Conservation (phyloP, 2,888 invertebrate genomes). For the Aricia artaxerxes region DNA sequence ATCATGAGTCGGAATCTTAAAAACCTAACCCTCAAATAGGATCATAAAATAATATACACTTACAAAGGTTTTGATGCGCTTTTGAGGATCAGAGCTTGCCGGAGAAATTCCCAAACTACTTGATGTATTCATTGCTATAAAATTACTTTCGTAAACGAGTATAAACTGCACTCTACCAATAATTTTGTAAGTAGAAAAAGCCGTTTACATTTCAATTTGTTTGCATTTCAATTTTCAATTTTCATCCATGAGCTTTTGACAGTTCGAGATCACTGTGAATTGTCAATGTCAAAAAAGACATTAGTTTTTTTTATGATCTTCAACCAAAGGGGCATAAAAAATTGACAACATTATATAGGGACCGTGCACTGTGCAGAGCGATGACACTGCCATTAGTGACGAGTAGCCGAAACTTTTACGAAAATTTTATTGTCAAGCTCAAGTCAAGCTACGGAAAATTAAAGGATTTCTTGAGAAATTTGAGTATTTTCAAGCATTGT, state of each 20-base stretch:
- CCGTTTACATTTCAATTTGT: conserved; percentile 31
- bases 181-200: neutral
- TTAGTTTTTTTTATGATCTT: neutral
- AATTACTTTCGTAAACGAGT: neutral
- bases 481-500: too few relatives aligned
- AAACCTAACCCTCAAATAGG: neutral
- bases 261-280: neutral
- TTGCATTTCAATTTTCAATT: neutral
- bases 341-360: too few relatives aligned
- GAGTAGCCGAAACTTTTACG: too few relatives aligned
- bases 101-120: conserved; percentile 47
- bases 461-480: too few relatives aligned
- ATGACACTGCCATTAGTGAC: too few relatives aligned
- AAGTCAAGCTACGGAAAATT: too few relatives aligned
- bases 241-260: conserved; percentile 6
- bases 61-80: conserved; percentile 61
- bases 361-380: too few relatives aligned
- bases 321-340: too few relatives aligned
- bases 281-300: neutral
- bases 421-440: too few relatives aligned
- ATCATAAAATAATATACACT: conserved; percentile 45
- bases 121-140: conserved; percentile 34
- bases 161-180: neutral
- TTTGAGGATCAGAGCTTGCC: conserved; percentile 43
- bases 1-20: neutral